Evolutionary conservation across 2,113 vertebrate genomes (phyloP), one percentile per base, ranked within the genome.

Genomic region (Okapia johnstoni): DNA sequence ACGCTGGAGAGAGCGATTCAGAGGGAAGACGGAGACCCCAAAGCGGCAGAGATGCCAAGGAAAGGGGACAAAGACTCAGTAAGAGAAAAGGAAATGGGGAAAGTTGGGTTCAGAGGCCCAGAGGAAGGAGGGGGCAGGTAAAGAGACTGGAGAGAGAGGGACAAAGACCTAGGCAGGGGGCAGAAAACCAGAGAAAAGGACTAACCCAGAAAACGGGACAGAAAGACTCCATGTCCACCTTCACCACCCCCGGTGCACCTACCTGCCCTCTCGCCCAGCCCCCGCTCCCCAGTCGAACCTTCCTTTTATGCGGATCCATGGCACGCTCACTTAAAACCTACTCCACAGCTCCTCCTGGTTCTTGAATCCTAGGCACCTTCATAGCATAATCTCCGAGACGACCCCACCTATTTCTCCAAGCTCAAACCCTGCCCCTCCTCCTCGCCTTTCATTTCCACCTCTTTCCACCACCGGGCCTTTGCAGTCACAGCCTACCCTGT

Each of bases 191-290:
- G 46, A 52, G 63, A 33, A 25, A 54, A 40, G 61, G n/a, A 12
- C 16, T 43, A 23, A 60, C 5, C 28, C 28, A 26, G 55, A 7
- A 30, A 61, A 28, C 1, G 28, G 57, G 36, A 2, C 61, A 36
- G 3, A 58, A 13, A n/a, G 50, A 5, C 8, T 81, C 46, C 10
- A 3, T 0, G 6, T 26, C 21, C 54, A 17, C 81, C 61, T 7
- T 52, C 15, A 2, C 14, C 0, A 2, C 5, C 36, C 13, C 66
- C 0, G 16, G 7, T 2, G 5, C 55, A n/a, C n/a, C n/a, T n/a
- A n/a, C 7, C 6, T 7, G 13, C 81, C 40, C 43, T 52, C 80
- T 70, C 16, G 28, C 28, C 55, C 19, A 1, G 33, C 55, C 81
- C 61, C 52, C 7, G 33, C n/a, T 88, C 43, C 11, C 40, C 5